These are phyloP conservation scores for Thaumatotibia leucotreta DNA, from an alignment of 1,140 invertebrate genomes.

Conservation along the genomic window DNA sequence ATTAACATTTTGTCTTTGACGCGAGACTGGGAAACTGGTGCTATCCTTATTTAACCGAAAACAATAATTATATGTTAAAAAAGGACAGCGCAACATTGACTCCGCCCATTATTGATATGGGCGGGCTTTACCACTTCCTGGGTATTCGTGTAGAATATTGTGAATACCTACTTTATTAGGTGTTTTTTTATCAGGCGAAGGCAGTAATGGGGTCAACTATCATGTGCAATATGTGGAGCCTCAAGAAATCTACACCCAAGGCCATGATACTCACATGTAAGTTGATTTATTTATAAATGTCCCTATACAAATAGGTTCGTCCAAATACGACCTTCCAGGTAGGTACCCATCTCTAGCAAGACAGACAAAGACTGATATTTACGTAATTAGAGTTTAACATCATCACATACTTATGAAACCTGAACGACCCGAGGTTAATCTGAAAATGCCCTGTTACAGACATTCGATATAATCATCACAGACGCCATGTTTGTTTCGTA, in stretches of 20 bases:
- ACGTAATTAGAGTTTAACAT: too few species aligned
- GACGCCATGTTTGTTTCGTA: too few species aligned
- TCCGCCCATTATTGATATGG: slow-evolving; percentile 17
- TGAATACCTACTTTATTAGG: slow-evolving; percentile 1
- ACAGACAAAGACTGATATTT: too few species aligned
- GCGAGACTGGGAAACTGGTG: not conserved
- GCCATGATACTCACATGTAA: slow-evolving; percentile 82
- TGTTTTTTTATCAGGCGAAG: slow-evolving; percentile 52
- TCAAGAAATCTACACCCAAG: slow-evolving; percentile 78
- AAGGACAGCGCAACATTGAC: not conserved
- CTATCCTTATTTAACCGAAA: not conserved
- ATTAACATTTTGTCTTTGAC: not conserved
- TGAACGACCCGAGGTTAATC: too few species aligned
- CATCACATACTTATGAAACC: too few species aligned
- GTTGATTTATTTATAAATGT: too few species aligned
- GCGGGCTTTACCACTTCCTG: slow-evolving; percentile 3
- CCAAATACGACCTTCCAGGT: too few species aligned
- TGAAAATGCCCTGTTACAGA: too few species aligned
- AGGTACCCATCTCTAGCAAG: too few species aligned
- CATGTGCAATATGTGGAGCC: slow-evolving; percentile 85
- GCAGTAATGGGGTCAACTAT: slow-evolving; percentile 75
- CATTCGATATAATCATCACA: too few species aligned
- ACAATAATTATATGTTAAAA: not conserved
- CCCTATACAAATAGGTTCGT: too few species aligned
- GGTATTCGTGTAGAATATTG: not conserved